Conservation (phyloP, 2,888 invertebrate species). For the Drosophila flavopinicola region DNA sequence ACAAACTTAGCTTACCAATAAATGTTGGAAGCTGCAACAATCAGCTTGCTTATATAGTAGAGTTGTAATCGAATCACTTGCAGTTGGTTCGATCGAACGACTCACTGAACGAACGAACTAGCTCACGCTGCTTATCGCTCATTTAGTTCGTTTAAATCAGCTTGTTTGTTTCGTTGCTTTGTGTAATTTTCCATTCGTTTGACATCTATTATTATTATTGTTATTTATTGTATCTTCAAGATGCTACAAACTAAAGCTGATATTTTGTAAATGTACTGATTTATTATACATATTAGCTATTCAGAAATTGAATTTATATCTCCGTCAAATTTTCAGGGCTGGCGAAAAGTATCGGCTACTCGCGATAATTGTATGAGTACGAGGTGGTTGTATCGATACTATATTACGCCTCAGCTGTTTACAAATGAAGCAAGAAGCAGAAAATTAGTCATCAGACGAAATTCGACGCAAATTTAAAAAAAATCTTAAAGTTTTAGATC, state of each 20-base stretch:
- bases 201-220: not conserved
- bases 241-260: no score
- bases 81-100: slow-evolving; percentile 10
- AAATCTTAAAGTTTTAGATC: not conserved
- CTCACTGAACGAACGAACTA: slow-evolving; percentile 10
- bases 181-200: not conserved
- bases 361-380: not conserved
- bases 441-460: slow-evolving; percentile 76
- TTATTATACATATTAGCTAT: no score
- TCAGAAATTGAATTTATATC: no score
- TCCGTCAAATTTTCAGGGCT: slow-evolving; percentile 10
- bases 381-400: slow-evolving; percentile 15
- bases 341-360: not conserved
- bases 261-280: no score
- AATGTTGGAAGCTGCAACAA: slow-evolving; percentile 29
- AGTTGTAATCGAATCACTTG: slow-evolving; percentile 3
- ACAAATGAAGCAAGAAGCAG: slow-evolving; percentile 42
- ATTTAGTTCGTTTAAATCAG: not conserved
- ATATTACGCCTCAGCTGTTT: slow-evolving; percentile 33
- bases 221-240: no score
- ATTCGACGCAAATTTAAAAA: slow-evolving; percentile 35
- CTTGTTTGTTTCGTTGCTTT: not conserved
- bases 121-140: not conserved
- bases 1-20: slow-evolving; percentile 15
- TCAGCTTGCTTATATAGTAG: slow-evolving; percentile 23